Percentiles rank a stretch among this genome's conserved stretches.
Conservation (phyloP, 1,140 invertebrate genomes). For the Adoxophyes honmai region DNA sequence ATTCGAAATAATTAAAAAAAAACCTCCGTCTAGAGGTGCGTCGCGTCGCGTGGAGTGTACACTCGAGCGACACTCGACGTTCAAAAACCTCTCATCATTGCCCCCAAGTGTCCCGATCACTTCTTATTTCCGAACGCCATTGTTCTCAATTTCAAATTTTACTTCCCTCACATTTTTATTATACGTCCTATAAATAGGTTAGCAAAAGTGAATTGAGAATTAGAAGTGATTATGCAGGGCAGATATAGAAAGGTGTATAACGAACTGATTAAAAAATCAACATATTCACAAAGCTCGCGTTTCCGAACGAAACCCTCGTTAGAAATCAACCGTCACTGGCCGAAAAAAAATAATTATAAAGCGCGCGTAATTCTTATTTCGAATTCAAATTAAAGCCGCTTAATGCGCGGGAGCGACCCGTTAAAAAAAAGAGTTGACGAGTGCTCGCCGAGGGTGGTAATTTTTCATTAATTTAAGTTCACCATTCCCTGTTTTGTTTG, state of each 20-base stretch:
- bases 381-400: conserved; percentile 77
- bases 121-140: conserved; percentile 53
- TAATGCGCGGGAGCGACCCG: conserved; percentile 75
- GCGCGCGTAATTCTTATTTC: conserved; percentile 77
- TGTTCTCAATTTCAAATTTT: conserved; percentile 48
- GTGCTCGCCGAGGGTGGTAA: conserved; percentile 74
- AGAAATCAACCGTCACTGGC: conserved; percentile 58
- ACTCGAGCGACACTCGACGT: conserved; percentile 39
- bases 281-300: conserved; percentile 13
- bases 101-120: conserved; percentile 55
- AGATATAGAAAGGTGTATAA: background rate
- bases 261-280: conserved; percentile 12
- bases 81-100: conserved; percentile 51
- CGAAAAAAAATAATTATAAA: conserved; percentile 75
- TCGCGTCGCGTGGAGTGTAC: conserved; percentile 26
- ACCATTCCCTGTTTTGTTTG: conserved; percentile 77
- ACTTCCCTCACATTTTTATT: too few relatives aligned
- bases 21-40: too few relatives aligned
- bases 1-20: too few relatives aligned
- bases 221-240: too few relatives aligned
- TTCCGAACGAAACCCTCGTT: conserved; percentile 30
- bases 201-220: too few relatives aligned
- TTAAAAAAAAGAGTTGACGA: conserved; percentile 76
- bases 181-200: too few relatives aligned
- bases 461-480: conserved; percentile 78